Conservation (phyloP, 2,797 vertebrate genomes). For the Neosilurus hyrtlii region DNA sequence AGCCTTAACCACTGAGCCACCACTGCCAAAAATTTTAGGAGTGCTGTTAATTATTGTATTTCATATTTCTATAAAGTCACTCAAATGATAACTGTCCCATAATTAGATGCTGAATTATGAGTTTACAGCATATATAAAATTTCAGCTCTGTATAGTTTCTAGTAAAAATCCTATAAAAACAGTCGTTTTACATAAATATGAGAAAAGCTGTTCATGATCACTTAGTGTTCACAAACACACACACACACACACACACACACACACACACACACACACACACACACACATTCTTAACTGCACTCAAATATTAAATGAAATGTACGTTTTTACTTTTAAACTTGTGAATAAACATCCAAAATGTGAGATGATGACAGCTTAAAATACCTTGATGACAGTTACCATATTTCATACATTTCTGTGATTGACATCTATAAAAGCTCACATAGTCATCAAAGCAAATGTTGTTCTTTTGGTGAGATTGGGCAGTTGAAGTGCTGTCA, state of each 20-base stretch:
- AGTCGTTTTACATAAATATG: neutral
- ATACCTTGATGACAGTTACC: conserved; percentile 13
- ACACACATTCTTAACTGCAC: neutral
- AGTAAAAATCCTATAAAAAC: neutral
- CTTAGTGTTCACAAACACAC: neutral
- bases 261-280: neutral
- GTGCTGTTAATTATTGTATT: neutral
- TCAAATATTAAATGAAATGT: neutral
- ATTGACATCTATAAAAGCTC: conserved; percentile 19
- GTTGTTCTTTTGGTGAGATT: conserved; percentile 2
- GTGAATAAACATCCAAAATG: neutral
- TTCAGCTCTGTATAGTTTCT: neutral
- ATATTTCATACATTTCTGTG: neutral
- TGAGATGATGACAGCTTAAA: conserved; percentile 20
- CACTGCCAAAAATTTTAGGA: neutral
- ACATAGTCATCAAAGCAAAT: neutral
- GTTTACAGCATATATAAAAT: neutral
- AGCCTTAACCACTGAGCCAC: no score
- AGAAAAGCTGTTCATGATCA: neutral
- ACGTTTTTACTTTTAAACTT: neutral
- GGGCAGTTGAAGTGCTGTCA: neutral
- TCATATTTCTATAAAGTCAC: neutral
- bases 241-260: neutral
- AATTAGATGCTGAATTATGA: neutral
- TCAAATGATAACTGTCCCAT: neutral